Evolutionary conservation across 2,113 vertebrate species (phyloP).

Genomic region (Serilophus lunatus): DNA sequence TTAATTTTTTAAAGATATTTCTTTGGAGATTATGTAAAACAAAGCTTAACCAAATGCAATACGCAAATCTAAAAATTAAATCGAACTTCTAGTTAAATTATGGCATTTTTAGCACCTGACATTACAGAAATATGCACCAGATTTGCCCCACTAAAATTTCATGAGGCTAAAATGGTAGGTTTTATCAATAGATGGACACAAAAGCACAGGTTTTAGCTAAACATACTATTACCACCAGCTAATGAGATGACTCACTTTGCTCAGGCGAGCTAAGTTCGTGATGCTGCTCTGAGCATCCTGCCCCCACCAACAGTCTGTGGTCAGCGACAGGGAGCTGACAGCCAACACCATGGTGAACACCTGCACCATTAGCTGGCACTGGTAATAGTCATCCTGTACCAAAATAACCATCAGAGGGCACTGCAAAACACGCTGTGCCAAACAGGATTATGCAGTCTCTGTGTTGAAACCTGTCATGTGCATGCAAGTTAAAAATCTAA

Average conservation of each 20-base stretch:
- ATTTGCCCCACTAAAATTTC: not conserved
- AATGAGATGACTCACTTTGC: not conserved
- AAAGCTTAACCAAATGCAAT: not conserved
- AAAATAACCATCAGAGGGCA: constrained; percentile 55
- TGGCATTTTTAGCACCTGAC: not conserved
- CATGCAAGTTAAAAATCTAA: not conserved
- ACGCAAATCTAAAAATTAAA: not conserved
- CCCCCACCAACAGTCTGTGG: not conserved
- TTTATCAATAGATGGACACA: not conserved
- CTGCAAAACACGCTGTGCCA: constrained; percentile 41
- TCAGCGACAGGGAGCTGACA: not conserved
- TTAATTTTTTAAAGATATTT: not conserved
- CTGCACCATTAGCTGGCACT: not conserved
- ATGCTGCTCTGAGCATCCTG: not conserved
- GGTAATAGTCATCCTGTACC: not conserved
- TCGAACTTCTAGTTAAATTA: not conserved
- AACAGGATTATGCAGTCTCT: not conserved
- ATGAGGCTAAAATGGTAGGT: not conserved
- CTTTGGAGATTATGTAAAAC: not conserved
- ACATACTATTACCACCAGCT: not conserved
- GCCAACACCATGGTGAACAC: not conserved
- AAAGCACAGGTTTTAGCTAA: not conserved
- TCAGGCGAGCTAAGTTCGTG: not conserved
- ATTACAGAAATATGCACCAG: not conserved
- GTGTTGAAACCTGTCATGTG: not conserved